phyloP scores from a whole-genome alignment of 2,113 vertebrate genomes.

The Spermophilus dauricus region DNA sequence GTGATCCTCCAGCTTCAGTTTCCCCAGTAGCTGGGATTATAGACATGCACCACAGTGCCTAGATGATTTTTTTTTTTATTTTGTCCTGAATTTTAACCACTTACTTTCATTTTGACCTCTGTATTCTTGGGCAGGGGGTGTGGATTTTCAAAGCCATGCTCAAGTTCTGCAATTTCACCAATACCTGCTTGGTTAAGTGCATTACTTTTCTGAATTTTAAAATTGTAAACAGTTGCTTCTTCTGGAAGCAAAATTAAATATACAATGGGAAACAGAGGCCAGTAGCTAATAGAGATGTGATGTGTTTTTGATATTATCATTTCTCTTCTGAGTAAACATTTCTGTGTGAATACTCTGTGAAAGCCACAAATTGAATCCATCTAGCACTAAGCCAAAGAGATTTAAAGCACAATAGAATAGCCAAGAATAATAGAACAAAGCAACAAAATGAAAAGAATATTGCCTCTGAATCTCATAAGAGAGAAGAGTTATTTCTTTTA shows the following conservation, averaged over 20 bases:
- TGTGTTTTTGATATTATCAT: not conserved
- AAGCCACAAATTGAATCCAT: not conserved
- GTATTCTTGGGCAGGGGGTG: no score
- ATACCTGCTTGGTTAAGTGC: not conserved
- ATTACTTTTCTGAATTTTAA: conserved; percentile 16
- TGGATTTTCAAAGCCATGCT: not conserved
- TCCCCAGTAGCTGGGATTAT: no score
- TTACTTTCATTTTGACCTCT: not conserved
- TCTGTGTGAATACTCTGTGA: not conserved
- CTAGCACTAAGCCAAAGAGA: not conserved
- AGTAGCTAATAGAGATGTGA: not conserved
- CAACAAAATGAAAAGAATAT: not conserved
- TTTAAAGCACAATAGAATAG: not conserved
- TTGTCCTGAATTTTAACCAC: conserved; percentile 10
- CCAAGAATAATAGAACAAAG: not conserved
- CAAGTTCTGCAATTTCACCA: not conserved
- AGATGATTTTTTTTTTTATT: not conserved
- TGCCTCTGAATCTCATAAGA: not conserved
- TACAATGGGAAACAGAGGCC: not conserved
- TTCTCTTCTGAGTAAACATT: conserved; percentile 2
- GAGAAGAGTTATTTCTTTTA: not conserved
- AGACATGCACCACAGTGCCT: no score
- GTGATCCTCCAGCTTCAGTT: no score
- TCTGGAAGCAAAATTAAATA: not conserved
- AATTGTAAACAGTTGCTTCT: conserved; percentile 15